These are phyloP conservation scores for Exocentrus adspersus DNA, from an alignment of 2,888 invertebrate genomes.

Conservation along the genomic window DNA sequence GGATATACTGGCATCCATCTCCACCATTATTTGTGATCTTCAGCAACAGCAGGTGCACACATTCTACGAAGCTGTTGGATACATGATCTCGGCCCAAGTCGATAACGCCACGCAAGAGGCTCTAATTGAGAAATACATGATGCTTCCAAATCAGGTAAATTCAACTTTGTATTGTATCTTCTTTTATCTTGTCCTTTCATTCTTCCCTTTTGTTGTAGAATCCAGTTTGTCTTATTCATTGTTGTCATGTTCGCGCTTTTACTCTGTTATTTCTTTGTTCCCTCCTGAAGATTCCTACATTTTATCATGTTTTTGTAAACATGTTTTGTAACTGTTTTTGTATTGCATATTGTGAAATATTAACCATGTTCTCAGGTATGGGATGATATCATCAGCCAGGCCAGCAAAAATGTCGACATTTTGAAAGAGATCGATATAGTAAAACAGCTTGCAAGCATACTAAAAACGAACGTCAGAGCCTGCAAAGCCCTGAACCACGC, in stretches of 20 bases:
- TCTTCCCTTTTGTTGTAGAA: too few relatives aligned
- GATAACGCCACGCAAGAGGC: conserved; percentile 92
- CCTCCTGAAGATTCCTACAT: too few relatives aligned
- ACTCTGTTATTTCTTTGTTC: too few relatives aligned
- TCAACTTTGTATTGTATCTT: conserved; percentile 9
- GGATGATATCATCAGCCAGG: conserved; percentile 98
- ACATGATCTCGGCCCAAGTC: conserved; percentile 97
- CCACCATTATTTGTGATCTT: conserved; percentile 98
- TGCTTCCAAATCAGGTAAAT: conserved; percentile 89
- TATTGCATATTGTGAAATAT: too few relatives aligned
- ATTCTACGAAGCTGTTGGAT: conserved; percentile 99
- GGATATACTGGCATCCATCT: conserved; percentile 95
- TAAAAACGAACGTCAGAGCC: conserved; percentile 99
- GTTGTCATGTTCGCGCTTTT: too few relatives aligned
- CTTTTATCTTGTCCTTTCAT: too few relatives aligned
- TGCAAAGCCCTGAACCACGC: conserved; percentile 97
- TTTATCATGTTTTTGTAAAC: too few relatives aligned
- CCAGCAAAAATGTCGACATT: conserved; percentile 96
- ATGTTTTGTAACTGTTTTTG: too few relatives aligned
- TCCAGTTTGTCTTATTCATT: too few relatives aligned
- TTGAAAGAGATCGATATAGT: conserved; percentile 96
- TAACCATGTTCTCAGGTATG: conserved; percentile 69
- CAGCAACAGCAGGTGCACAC: conserved; percentile 99
- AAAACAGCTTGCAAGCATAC: conserved; percentile 95
- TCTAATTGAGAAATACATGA: conserved; percentile 97